phyloP scores from a whole-genome alignment of 92 coral and sea anemone species.

The Siderastrea siderea region DNA sequence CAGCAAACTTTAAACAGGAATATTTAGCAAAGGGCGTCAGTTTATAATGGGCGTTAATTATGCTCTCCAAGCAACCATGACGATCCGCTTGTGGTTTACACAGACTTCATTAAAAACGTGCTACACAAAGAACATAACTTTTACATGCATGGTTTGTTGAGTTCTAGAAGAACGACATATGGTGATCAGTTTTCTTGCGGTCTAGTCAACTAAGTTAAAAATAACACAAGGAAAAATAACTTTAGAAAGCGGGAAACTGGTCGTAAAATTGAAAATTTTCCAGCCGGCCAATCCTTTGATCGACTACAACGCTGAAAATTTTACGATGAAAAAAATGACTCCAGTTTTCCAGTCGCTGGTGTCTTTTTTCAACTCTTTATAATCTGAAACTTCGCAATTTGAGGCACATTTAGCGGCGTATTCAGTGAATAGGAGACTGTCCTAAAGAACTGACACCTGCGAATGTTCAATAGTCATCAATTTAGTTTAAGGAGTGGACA shows the following conservation, averaged over 20 bases:
- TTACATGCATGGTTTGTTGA: constrained; percentile 1
- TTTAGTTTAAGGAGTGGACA: neutral
- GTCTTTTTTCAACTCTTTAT: too few species aligned
- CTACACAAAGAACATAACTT: constrained; percentile 2
- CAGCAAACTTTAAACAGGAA: too few species aligned
- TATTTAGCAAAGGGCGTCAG: too few species aligned
- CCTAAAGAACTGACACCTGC: neutral
- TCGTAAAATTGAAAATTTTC: neutral
- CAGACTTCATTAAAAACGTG: neutral
- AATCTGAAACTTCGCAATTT: neutral
- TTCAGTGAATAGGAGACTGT: neutral
- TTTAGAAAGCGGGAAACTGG: neutral
- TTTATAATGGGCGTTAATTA: too few species aligned
- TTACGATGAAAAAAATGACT: neutral
- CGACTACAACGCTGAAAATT: too few species aligned
- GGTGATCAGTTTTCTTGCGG: neutral
- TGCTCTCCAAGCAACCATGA: neutral
- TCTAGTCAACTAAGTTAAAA: neutral
- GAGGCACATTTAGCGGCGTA: neutral
- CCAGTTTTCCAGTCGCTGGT: too few species aligned
- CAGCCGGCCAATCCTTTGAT: too few species aligned
- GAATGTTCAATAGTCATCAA: neutral
- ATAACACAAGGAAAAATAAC: neutral
- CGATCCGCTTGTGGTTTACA: neutral
- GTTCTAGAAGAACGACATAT: neutral